Evolutionary conservation across 1,140 invertebrate species (phyloP).

Genomic region (Rhagoletis zephyria): DNA sequence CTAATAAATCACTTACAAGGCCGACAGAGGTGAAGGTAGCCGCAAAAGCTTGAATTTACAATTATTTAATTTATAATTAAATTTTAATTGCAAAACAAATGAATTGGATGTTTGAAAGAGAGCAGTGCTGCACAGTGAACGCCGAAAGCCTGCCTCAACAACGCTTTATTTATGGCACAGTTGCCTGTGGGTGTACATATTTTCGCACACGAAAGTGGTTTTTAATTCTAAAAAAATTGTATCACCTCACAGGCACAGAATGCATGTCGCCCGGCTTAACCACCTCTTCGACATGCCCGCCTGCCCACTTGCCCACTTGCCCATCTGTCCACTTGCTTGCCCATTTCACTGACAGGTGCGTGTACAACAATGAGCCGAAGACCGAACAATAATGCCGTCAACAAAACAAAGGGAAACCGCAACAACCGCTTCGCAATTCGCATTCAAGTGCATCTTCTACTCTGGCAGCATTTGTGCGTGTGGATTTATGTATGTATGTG

Average conservation of each 20-base stretch:
- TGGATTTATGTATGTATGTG: neutral
- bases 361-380: neutral
- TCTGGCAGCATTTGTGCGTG: neutral
- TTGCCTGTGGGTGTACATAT: too few relatives aligned
- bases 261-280: neutral
- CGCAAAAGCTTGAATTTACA: neutral
- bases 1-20: conserved; percentile 5
- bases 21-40: neutral
- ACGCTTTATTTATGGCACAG: neutral
- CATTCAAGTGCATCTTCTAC: conserved; percentile 33
- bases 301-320: neutral
- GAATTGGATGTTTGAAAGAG: neutral
- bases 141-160: neutral
- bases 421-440: conserved; percentile 4
- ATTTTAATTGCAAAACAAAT: conserved; percentile 24
- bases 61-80: conserved; percentile 32
- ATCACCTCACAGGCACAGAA: neutral
- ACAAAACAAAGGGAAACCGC: conserved; percentile 34
- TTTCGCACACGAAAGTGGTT: too few relatives aligned
- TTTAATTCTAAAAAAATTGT: neutral
- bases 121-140: neutral
- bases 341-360: neutral
- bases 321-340: neutral
- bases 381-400: neutral
- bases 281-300: neutral